Base-by-base conservation (phyloP, 2,888 invertebrate genomes). In the Allygus modestus region DNA sequence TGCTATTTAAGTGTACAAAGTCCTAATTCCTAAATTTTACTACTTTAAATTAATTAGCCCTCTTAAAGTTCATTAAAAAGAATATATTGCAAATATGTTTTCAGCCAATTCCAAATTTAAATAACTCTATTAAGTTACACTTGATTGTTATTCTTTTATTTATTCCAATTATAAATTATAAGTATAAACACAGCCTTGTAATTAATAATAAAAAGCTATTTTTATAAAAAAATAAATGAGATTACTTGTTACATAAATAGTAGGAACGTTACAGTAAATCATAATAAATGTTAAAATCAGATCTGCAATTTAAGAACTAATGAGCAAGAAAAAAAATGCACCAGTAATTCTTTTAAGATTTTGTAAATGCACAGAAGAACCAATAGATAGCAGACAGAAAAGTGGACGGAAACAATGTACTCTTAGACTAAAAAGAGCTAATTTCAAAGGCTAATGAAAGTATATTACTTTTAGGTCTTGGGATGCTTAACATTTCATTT, bases 311-410 rank as follows among this genome's bases (percentile, higher is more conserved):
- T 11, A 28, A 28, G 65, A 65, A 65, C 31, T 65, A 65, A 65
- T 28, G 28, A 65, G 65, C 28, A 65, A 65, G 15, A n/a, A 65
- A 65, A 7, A 26, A 65, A 31, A 65, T 54, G 54, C 54, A 54
- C 23, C 7, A 23, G 23, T 54, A 11, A 17, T 54, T 54, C 11
- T 2, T 54, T 12, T 2, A 23, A 23, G 54, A 23, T 23, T 54
- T 54, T n/a, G 54, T 54, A 54, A 54, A 54, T 54, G 54, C 54
- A 54, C 23, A 23, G 54, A 54, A 51, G 51, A 17, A 51, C 37
- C 46, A 46, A 46, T 46, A 15, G 17, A 46, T 46, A 17, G 12
- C 4, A 37, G 4, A 37, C 11, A 37, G 11, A 37, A 37, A 37
- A 37, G 11, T 37, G 37, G 37, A 37, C 37, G 37, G 37, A 37